phyloP scores from a whole-genome alignment of 2,113 vertebrate species.

The Syrmaticus mikado region DNA sequence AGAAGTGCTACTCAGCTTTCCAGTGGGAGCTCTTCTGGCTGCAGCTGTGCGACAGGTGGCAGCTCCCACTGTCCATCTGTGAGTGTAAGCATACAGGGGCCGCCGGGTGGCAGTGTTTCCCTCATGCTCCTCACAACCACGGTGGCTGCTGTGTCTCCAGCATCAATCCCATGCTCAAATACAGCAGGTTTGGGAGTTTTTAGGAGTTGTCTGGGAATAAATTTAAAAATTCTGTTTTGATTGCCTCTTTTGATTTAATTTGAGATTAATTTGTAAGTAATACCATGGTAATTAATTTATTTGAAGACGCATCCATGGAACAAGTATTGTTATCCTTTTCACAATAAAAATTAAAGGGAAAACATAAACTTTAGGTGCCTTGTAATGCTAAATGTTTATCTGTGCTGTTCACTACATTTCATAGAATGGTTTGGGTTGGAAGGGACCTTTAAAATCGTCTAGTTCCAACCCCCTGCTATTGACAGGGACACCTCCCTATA shows the following conservation, averaged over 20 bases:
- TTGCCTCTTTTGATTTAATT: neutral
- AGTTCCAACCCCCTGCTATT: too few relatives aligned
- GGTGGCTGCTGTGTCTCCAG: neutral
- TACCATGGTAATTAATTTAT: neutral
- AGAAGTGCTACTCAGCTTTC: neutral
- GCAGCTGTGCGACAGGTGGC: neutral
- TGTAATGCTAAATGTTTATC: neutral
- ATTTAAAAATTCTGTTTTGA: neutral
- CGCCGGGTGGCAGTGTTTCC: neutral
- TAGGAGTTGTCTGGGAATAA: neutral
- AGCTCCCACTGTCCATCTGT: accelerated
- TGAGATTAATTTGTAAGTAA: neutral
- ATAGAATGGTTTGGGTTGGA: too few relatives aligned
- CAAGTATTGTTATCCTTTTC: neutral
- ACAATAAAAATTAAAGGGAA: neutral
- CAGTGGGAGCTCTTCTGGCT: accelerated
- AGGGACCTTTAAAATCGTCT: too few relatives aligned
- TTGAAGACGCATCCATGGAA: neutral
- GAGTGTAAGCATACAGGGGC: neutral
- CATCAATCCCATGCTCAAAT: neutral
- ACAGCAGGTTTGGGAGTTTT: neutral
- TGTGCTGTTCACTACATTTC: neutral
- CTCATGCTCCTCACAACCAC: neutral
- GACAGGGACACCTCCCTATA: too few relatives aligned
- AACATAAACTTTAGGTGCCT: neutral